phyloP scores from a whole-genome alignment of 2,113 vertebrate species.

The Triplophysa siluroides region DNA sequence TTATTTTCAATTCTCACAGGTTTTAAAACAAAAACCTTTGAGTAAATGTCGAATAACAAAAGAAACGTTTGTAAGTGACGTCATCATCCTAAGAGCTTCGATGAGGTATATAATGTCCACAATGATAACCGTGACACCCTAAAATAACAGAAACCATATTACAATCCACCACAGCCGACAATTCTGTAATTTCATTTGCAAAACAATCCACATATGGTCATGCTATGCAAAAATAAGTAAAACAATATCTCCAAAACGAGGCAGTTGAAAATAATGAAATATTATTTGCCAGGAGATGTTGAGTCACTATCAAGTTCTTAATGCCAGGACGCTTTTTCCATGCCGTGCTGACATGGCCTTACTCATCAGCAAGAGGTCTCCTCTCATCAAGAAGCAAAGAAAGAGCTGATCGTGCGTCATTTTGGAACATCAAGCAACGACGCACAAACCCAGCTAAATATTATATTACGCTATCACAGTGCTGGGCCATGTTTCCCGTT shows the following conservation, averaged over 20 bases:
- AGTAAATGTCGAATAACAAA: no score
- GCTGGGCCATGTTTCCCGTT: not conserved
- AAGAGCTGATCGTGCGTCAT: not conserved
- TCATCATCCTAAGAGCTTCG: not conserved
- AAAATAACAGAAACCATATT: conserved; percentile 36
- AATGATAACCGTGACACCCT: not conserved
- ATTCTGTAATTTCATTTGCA: conserved; percentile 31
- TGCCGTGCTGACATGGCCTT: conserved; percentile 51
- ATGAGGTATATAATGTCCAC: not conserved
- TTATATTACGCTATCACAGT: not conserved
- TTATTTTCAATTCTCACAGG: no score
- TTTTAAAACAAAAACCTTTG: no score
- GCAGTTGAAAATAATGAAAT: conserved; percentile 47
- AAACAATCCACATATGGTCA: conserved; percentile 50
- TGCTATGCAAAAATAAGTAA: conserved; percentile 36
- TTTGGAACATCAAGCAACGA: conserved; percentile 2
- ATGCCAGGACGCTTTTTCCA: conserved; percentile 47
- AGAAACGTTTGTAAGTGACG: not conserved
- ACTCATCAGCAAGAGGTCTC: conserved; percentile 47
- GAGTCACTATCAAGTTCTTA: conserved; percentile 64
- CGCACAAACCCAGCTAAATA: conserved; percentile 4
- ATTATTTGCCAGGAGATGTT: conserved; percentile 54
- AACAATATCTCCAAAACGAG: conserved; percentile 43
- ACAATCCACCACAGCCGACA: conserved; percentile 29
- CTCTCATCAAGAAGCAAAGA: conserved; percentile 27